phyloP scores from a whole-genome alignment of 2,797 vertebrate genomes.

The Novumbra hubbsi region DNA sequence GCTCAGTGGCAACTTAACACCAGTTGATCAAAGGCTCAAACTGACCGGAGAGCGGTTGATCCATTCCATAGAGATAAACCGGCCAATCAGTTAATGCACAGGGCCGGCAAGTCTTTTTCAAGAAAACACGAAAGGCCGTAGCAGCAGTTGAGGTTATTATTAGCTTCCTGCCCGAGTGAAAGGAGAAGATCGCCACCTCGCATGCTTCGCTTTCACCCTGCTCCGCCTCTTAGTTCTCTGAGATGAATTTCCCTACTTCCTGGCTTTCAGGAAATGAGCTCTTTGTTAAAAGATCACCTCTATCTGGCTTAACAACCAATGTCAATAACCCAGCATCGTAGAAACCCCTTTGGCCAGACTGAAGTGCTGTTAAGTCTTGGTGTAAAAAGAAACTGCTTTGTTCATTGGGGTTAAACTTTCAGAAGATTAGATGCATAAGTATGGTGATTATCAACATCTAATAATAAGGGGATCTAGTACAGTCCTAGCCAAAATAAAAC shows the following conservation, averaged over 20 bases:
- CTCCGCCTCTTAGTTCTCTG: constrained; percentile 52
- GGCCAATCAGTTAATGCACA: constrained; percentile 34
- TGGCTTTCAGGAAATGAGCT: constrained; percentile 54
- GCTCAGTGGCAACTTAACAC: not conserved
- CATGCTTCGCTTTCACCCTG: constrained; percentile 48
- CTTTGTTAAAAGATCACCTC: constrained; percentile 48
- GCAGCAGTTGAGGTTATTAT: constrained; percentile 24
- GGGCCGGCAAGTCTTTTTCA: constrained; percentile 29
- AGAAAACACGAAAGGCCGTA: constrained; percentile 3
- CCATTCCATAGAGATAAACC: constrained; percentile 23
- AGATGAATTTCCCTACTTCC: constrained; percentile 47
- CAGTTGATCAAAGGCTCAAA: constrained; percentile 21
- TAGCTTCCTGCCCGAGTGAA: constrained; percentile 14
- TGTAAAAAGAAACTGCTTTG: constrained; percentile 17
- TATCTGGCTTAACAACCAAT: constrained; percentile 14
- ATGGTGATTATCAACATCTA: not conserved
- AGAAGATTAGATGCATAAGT: not conserved
- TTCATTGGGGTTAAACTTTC: constrained; percentile 2
- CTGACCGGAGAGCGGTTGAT: constrained; percentile 51
- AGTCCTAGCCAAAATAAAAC: not conserved
- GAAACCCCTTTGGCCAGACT: constrained; percentile 18
- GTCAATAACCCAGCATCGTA: not conserved
- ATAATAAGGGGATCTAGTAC: not conserved
- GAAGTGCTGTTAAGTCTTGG: constrained; percentile 27
- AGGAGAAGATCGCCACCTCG: constrained; percentile 40